Percentiles rank a stretch among this genome's conserved stretches.
phyloP scores from a whole-genome alignment of 1,140 invertebrate species.

The Pogonus chalceus region DNA sequence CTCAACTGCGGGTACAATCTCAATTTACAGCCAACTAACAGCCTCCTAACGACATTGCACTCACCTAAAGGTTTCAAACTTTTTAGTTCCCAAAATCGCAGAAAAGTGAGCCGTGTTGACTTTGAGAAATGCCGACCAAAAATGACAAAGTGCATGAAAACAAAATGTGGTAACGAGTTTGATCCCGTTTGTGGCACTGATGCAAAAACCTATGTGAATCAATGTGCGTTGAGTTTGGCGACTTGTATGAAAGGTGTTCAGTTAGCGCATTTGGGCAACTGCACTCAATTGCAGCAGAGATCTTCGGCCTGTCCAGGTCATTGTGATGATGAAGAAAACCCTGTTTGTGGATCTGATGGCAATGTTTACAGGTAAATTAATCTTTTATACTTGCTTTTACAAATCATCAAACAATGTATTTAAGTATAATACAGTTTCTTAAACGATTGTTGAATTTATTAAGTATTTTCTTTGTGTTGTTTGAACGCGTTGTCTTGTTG shows the following conservation, averaged over 20 bases:
- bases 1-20: slow-evolving; percentile 73
- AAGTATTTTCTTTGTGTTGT: too few species aligned
- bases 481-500: too few species aligned
- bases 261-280: slow-evolving; percentile 75
- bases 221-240: slow-evolving; percentile 69
- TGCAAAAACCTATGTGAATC: slow-evolving; percentile 68
- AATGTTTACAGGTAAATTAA: slow-evolving; percentile 70
- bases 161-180: slow-evolving; percentile 48
- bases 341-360: slow-evolving; percentile 83
- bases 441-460: too few species aligned
- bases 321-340: slow-evolving; percentile 59
- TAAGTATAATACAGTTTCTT: too few species aligned
- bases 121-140: slow-evolving; percentile 65
- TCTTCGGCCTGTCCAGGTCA: slow-evolving; percentile 60
- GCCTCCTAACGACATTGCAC: background rate
- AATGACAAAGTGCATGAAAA: slow-evolving; percentile 59
- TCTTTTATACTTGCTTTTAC: background rate
- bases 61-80: background rate
- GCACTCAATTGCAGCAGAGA: slow-evolving; percentile 61
- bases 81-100: slow-evolving; percentile 26
- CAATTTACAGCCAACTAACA: background rate
- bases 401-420: background rate
- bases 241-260: slow-evolving; percentile 75
- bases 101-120: slow-evolving; percentile 57
- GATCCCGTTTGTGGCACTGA: slow-evolving; percentile 79